Base-by-base conservation (phyloP, 2,888 invertebrate genomes). In the Drosophila testacea region DNA sequence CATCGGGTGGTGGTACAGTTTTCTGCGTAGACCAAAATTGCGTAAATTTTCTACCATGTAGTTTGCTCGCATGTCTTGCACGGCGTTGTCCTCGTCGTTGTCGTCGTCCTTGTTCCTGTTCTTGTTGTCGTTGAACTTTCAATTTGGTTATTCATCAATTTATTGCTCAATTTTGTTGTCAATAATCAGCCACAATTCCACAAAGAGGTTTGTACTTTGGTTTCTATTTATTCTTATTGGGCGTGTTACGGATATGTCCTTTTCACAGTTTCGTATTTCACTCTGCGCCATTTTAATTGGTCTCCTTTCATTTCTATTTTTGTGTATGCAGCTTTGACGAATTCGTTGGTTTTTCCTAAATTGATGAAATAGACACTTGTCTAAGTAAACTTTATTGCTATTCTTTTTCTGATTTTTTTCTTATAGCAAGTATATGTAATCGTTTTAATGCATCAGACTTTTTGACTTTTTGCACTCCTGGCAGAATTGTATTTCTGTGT, bases 11-110 rank as follows among this genome's bases (percentile, higher is more conserved):
- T 89, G 86, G 86, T 87, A 87, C 86, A 87, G 86, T 87, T 87
- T 87, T 87, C 86, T 87, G 85, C 83, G 88, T 89, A 79, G 79
- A 69, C 88, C 72, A 83, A 89, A 87, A 89, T 86, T 86, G 86
- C 88, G 89, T 89, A 89, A 86, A 86, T 88, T 88, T 79, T 85
- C 69, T 63, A 59, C 62, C 72, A 77, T 88, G 73, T 77, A 87
- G 82, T 81, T 83, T 55, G 65, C 80, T 88, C 60, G 88, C 77
- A 83, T 88, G 80, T 83, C 86, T 84, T 59, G 81, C 71, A 80
- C 88, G 63, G 84, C 81, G 48, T 50, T 47, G 56, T 64, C 41
- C 32, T 64, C 46, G 32, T 44, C 3, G n/a, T 57, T 52, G 55
- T 48, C 39, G 41, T 54, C 30, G 66, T 75, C 59, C 73, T 62